A percentile compares a stretch with the other conserved stretches of the same genome.
These are phyloP conservation scores for Emydura subglobosa DNA, from an alignment of 2,113 vertebrate species.

Conservation along the genomic window DNA sequence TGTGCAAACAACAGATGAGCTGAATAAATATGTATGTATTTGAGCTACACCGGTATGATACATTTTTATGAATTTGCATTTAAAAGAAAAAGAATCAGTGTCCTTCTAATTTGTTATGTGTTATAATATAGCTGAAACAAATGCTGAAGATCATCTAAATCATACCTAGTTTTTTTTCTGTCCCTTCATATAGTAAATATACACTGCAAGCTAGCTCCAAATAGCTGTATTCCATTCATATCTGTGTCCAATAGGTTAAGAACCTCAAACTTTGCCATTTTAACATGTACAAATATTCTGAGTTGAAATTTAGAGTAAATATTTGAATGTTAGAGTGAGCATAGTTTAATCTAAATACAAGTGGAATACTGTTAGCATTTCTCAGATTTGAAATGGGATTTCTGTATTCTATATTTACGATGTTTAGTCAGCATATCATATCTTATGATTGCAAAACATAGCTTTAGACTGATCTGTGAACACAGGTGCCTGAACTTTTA, in stretches of 20 bases:
- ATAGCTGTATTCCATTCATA: not conserved
- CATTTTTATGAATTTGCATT: not conserved
- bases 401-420: constrained; percentile 71
- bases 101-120: not conserved
- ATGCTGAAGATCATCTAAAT: not conserved
- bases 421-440: constrained; percentile 60
- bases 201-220: not conserved
- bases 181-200: not conserved
- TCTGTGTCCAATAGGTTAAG: constrained; percentile 19
- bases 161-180: not conserved
- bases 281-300: constrained; percentile 42
- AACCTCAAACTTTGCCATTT: not conserved
- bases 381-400: constrained; percentile 61
- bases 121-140: not conserved
- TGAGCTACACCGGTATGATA: not conserved
- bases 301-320: constrained; percentile 74
- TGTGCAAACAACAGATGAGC: not conserved
- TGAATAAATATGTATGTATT: not conserved
- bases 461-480: constrained; percentile 61
- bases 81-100: not conserved
- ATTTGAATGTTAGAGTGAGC: constrained; percentile 71
- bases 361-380: constrained; percentile 76
- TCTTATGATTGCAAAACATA: constrained; percentile 62
- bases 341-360: constrained; percentile 69
- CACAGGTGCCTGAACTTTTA: constrained; percentile 61